A percentile compares a stretch with the other conserved stretches of the same genome.
phyloP scores from a whole-genome alignment of 2,797 vertebrate genomes.

The Xerus rutilus region DNA sequence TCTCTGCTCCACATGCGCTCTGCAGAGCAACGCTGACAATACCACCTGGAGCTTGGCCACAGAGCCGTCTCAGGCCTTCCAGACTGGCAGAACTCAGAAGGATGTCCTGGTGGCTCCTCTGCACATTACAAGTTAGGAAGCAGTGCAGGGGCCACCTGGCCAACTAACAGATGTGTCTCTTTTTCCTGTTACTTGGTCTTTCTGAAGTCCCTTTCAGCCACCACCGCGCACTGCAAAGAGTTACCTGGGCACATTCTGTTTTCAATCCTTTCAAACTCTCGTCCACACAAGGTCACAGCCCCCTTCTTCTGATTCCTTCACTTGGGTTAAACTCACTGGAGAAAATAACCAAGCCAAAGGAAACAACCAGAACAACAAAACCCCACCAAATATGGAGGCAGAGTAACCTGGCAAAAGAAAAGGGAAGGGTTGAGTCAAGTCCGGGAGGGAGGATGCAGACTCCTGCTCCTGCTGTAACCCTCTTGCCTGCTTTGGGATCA shows the following conservation, averaged over 20 bases:
- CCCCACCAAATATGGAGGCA: not conserved
- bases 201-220: not conserved
- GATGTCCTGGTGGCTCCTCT: not conserved
- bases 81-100: not conserved
- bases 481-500: not conserved
- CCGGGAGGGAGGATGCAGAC: not conserved
- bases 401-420: not conserved
- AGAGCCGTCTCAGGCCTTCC: not conserved
- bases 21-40: accelerated
- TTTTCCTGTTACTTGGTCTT: not conserved
- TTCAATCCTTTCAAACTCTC: not conserved
- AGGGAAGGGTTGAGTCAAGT: not conserved
- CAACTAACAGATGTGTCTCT: not conserved
- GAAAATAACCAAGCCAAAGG: not conserved
- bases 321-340: not conserved
- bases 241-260: not conserved
- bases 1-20: not conserved
- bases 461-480: not conserved
- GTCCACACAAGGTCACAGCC: no score
- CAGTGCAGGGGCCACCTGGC: accelerated
- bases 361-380: not conserved
- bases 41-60: not conserved
- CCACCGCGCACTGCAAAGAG: not conserved
- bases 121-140: not conserved
- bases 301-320: not conserved